These are phyloP conservation scores for Enteromius fasciolatus DNA, from an alignment of 2,797 vertebrate genomes.

Conservation along the genomic window DNA sequence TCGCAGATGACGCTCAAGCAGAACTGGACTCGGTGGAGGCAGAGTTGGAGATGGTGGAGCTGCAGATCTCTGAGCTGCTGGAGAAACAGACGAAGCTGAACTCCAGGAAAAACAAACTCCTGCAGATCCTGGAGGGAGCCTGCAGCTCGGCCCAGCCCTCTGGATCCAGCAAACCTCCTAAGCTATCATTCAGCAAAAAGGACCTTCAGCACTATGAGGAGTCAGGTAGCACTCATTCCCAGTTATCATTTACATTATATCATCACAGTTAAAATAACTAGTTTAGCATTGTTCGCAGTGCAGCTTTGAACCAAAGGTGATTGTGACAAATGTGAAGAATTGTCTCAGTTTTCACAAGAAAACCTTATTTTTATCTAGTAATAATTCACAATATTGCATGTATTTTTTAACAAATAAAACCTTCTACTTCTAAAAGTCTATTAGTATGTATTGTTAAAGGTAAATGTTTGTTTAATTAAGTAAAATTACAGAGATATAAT, in stretches of 20 bases:
- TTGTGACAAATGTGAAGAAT: neutral
- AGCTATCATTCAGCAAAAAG: constrained; percentile 67
- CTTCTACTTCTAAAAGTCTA: neutral
- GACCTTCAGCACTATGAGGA: constrained; percentile 80
- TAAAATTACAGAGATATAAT: neutral
- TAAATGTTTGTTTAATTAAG: neutral
- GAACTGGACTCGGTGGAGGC: constrained; percentile 84
- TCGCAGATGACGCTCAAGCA: constrained; percentile 78
- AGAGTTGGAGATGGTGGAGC: constrained; percentile 86
- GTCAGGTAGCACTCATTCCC: constrained; percentile 74
- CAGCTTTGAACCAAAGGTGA: neutral
- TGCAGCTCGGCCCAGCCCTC: constrained; percentile 66
- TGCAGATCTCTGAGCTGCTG: constrained; percentile 87
- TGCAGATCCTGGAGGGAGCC: constrained; percentile 79
- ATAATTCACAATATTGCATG: neutral
- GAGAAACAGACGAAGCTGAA: constrained; percentile 85
- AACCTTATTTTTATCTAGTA: too few relatives aligned
- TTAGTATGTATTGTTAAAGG: neutral
- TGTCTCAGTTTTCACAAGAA: neutral
- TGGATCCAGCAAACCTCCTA: constrained; percentile 62
- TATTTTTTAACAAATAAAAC: neutral
- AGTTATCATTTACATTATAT: neutral
- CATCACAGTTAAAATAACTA: neutral
- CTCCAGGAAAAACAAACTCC: constrained; percentile 77
- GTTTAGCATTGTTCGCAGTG: neutral